Evolutionary conservation across 1,140 invertebrate species (phyloP).

Genomic region (Drosophila carrolli): DNA sequence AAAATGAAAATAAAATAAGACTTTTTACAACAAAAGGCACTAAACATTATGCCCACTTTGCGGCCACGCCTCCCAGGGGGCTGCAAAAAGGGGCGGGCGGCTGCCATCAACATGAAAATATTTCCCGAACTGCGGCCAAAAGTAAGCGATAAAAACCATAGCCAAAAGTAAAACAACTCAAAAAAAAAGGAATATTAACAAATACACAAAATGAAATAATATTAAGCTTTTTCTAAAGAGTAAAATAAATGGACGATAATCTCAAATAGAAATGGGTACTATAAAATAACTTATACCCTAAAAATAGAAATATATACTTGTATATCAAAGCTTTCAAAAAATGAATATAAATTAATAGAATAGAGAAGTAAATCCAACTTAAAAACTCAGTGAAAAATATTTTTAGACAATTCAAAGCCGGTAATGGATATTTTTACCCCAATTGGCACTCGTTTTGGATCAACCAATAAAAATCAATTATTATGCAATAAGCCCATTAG

Average conservation of each 20-base stretch:
- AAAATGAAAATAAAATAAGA: conserved; percentile 55
- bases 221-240: too few species aligned
- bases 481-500: conserved; percentile 67
- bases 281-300: background rate
- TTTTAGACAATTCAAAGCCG: too few species aligned
- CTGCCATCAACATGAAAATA: conserved; percentile 30
- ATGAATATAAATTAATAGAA: too few species aligned
- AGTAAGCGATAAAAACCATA: conserved; percentile 29
- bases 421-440: background rate
- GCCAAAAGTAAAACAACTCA: conserved; percentile 9
- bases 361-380: too few species aligned
- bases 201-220: background rate
- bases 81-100: conserved; percentile 14
- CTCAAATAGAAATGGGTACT: background rate
- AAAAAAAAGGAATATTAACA: conserved; percentile 8
- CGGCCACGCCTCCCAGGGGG: conserved; percentile 33
- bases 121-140: conserved; percentile 14
- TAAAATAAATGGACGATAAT: too few species aligned
- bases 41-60: conserved; percentile 74
- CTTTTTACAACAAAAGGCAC: conserved; percentile 79
- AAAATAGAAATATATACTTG: too few species aligned
- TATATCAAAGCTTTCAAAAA: too few species aligned
- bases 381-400: too few species aligned
- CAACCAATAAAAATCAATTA: conserved; percentile 68
- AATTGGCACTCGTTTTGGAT: background rate